Evolutionary conservation across 2,113 vertebrate genomes (phyloP), one percentile per base, ranked within the genome.

Genomic region (Pollachius pollachius): DNA sequence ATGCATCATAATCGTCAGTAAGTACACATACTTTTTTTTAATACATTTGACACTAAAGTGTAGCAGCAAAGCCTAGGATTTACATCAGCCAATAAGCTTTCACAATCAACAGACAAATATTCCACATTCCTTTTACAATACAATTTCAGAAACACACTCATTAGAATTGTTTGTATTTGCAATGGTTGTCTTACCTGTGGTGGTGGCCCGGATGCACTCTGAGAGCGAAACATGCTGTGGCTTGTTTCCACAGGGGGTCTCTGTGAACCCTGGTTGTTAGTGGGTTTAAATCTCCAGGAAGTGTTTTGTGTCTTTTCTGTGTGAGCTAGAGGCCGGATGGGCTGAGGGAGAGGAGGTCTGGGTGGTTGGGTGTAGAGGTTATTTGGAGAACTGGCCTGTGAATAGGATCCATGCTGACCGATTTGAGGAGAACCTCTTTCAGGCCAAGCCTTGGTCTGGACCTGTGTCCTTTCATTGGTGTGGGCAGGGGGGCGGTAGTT

Each of bases 241-340:
- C 79, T 83, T 56, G 48, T 65, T 37, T 68, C 67, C 60, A 64
- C 57, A 41, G 60, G 52, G 37, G 61, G 16, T 18, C 21, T 78
- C 41, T 82, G 76, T 0, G 66, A 52, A 62, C 75, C 81, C 78
- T 85, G 79, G 58, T 72, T 87, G 71, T 73, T 81, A 1, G 76
- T 84, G 23, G 65, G 21, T 69, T 70, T 84, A 57, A 90, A 87
- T 62, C 84, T 89, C 87, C 90, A 92, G 64, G 79, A 73, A 23
- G 79, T 62, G 19, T 52, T 76, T 62, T 79, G 79, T 65, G 71
- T 70, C 59, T 78, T 84, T 18, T 0, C 41, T 65, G 58, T 62
- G 21, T 4, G 48, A 63, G 71, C 68, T 64, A 63, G 8, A 21
- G 71, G 70, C 64, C n/a, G 78, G 62, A 23, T 74, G 65, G 64